Percentiles rank a stretch among this genome's conserved stretches.
phyloP scores from a whole-genome alignment of 2,888 invertebrate genomes.

The Pogonocherus hispidulus region DNA sequence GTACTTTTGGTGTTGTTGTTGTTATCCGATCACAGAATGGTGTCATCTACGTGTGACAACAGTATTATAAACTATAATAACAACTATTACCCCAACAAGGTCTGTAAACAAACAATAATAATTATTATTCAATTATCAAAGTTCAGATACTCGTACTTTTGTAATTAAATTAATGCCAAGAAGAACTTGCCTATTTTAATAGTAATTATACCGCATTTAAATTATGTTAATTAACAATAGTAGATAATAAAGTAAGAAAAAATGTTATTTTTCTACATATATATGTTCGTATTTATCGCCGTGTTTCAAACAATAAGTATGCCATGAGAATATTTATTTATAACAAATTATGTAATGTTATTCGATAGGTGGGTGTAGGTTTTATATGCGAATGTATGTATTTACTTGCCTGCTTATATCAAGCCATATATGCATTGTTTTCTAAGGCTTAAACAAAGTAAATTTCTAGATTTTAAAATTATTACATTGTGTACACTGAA shows the following conservation, averaged over 20 bases:
- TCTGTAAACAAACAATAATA: constrained; percentile 30
- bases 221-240: too few species aligned
- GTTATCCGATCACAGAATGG: constrained; percentile 33
- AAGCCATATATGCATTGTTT: background rate
- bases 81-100: constrained; percentile 48
- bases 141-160: background rate
- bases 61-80: constrained; percentile 41
- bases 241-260: too few species aligned
- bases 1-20: background rate
- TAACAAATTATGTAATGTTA: constrained; percentile 33
- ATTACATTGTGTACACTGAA: too few species aligned
- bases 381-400: background rate
- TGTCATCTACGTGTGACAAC: constrained; percentile 39
- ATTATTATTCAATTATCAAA: background rate
- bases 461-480: too few species aligned
- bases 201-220: too few species aligned
- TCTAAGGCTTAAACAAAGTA: too few species aligned
- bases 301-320: background rate
- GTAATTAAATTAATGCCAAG: too few species aligned
- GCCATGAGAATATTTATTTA: constrained; percentile 21
- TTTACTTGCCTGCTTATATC: too few species aligned
- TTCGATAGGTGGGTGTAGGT: background rate
- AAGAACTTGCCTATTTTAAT: too few species aligned
- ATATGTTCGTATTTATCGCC: background rate
- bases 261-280: too few species aligned